Evolutionary conservation across 2,113 vertebrate genomes (phyloP).

Genomic region (Brachyistius frenatus): DNA sequence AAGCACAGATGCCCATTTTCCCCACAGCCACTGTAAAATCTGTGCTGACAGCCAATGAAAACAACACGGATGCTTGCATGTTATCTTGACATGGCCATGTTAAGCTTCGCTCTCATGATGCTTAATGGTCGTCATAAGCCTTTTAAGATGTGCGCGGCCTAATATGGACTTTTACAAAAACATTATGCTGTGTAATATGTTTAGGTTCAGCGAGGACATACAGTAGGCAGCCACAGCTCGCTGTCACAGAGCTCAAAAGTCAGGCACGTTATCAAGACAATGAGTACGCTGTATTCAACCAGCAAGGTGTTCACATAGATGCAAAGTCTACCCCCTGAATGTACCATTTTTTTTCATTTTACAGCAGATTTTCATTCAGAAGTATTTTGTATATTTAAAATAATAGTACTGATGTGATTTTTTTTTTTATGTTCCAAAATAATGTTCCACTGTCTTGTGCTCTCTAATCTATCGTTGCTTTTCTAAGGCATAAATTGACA

Average conservation of each 20-base stretch:
- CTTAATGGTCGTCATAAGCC: slow-evolving; percentile 87
- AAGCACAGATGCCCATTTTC: slow-evolving; percentile 77
- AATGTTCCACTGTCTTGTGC: slow-evolving; percentile 43
- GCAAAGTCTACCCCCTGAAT: slow-evolving; percentile 31
- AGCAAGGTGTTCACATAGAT: slow-evolving; percentile 66
- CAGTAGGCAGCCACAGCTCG: slow-evolving; percentile 63
- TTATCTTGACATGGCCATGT: slow-evolving; percentile 88
- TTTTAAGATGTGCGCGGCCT: slow-evolving; percentile 82
- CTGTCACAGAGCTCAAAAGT: slow-evolving; percentile 62
- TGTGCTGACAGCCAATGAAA: slow-evolving; percentile 87
- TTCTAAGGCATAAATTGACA: slow-evolving; percentile 76
- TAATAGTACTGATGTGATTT: slow-evolving; percentile 26
- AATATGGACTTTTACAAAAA: slow-evolving; percentile 83
- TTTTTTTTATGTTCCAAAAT: slow-evolving; percentile 35
- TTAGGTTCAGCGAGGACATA: slow-evolving; percentile 72
- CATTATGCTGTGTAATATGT: slow-evolving; percentile 82
- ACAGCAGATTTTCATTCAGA: slow-evolving; percentile 39
- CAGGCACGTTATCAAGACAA: slow-evolving; percentile 64
- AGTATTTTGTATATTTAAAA: slow-evolving; percentile 31
- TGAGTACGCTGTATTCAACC: slow-evolving; percentile 33
- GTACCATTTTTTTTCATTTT: slow-evolving; percentile 21
- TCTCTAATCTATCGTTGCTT: slow-evolving; percentile 64
- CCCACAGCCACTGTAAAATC: slow-evolving; percentile 84
- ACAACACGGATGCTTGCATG: slow-evolving; percentile 86
- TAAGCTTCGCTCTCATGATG: slow-evolving; percentile 84